Conservation (phyloP, 23 tunicate genomes). For the Ciona savignyi region DNA sequence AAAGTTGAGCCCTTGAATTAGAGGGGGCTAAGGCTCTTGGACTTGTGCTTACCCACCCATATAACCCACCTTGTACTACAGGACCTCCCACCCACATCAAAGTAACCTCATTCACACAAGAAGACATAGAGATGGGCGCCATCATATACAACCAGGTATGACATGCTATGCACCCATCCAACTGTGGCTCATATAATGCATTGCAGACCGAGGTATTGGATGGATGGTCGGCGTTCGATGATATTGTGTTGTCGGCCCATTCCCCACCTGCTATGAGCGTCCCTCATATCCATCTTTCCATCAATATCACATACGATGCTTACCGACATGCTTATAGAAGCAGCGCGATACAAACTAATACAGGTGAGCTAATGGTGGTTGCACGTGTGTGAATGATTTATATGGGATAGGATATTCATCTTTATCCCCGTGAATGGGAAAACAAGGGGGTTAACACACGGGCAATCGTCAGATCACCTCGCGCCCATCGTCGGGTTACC, state of each 20-base stretch:
- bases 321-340: slow-evolving; percentile 14
- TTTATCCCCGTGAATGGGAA: too few relatives aligned
- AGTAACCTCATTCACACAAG: slow-evolving; percentile 29
- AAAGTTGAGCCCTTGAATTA: too few relatives aligned
- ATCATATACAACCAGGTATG: slow-evolving; percentile 56
- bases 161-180: not conserved
- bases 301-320: slow-evolving; percentile 64
- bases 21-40: too few relatives aligned
- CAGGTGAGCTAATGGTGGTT: too few relatives aligned
- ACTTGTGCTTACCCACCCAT: too few relatives aligned
- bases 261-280: slow-evolving; percentile 58
- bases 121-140: slow-evolving; percentile 31
- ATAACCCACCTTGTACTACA: too few relatives aligned
- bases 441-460: too few relatives aligned
- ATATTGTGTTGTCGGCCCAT: slow-evolving; percentile 18
- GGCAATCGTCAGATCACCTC: too few relatives aligned
- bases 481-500: too few relatives aligned
- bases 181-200: not conserved
- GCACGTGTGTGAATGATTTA: too few relatives aligned
- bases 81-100: too few relatives aligned
- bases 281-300: slow-evolving; percentile 2
- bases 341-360: slow-evolving; percentile 51
- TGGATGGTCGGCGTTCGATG: slow-evolving; percentile 37
- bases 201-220: not conserved
- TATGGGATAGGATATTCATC: too few relatives aligned